phyloP scores from a whole-genome alignment of 2,797 vertebrate species.

The Enteromius argenteus region DNA sequence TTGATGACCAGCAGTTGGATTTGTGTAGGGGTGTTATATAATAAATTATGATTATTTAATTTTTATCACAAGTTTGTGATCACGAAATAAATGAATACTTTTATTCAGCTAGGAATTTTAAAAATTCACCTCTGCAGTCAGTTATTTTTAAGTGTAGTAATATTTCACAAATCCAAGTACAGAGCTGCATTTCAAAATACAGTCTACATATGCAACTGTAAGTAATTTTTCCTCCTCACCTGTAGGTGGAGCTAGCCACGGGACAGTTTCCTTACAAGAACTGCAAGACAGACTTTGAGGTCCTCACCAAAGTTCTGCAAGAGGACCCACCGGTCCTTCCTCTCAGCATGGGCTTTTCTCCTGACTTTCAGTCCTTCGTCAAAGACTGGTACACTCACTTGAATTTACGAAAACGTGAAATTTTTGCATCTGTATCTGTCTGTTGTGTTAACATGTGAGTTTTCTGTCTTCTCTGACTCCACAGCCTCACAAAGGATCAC shows the following conservation, averaged over 20 bases:
- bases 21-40: not conserved
- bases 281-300: constrained; percentile 97
- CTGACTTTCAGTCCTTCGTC: constrained; percentile 96
- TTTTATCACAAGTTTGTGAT: not conserved
- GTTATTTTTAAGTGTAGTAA: too few species aligned
- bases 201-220: not conserved
- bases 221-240: not conserved
- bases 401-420: not conserved
- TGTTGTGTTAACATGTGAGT: not conserved
- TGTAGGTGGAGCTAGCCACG: constrained; percentile 92
- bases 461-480: not conserved
- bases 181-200: not conserved
- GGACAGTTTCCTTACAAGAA: constrained; percentile 97
- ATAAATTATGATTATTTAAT: not conserved
- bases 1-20: not conserved
- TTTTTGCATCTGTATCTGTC: not conserved
- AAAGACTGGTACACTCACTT: constrained; percentile 90
- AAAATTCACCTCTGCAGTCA: not conserved
- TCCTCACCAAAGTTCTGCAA: constrained; percentile 97
- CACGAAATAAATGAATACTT: not conserved
- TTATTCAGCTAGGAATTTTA: not conserved
- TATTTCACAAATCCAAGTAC: not conserved
- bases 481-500: constrained; percentile 98
- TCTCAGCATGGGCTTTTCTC: constrained; percentile 91
- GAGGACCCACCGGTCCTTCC: constrained; percentile 94